Conservation (phyloP, 2,888 invertebrate genomes). For the Xanthorhoe designata region DNA sequence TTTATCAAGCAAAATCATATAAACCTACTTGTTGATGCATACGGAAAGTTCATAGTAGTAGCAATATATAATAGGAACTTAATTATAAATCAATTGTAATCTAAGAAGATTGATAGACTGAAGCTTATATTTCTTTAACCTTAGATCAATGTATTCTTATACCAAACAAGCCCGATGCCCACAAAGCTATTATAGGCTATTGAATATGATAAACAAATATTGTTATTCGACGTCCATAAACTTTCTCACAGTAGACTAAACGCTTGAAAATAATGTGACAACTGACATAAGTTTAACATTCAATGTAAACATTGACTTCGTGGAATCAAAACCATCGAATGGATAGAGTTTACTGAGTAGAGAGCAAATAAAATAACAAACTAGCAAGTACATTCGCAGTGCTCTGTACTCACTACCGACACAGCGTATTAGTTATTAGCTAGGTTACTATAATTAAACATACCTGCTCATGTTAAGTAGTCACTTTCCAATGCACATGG, state of each 20-base stretch:
- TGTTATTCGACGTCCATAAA: conserved; percentile 57
- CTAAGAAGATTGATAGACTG: conserved; percentile 12
- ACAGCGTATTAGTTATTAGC: conserved; percentile 13
- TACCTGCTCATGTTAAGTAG: neutral
- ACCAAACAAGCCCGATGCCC: conserved; percentile 26
- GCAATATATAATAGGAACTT: neutral
- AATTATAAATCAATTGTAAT: conserved; percentile 2
- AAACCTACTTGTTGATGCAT: neutral
- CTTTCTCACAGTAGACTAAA: conserved; percentile 67
- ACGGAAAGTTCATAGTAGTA: neutral
- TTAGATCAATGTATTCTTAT: conserved; percentile 17
- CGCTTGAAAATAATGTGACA: conserved; percentile 72
- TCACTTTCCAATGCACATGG: too few relatives aligned
- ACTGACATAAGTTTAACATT: conserved; percentile 76
- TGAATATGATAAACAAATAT: conserved; percentile 61
- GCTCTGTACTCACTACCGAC: conserved; percentile 48
- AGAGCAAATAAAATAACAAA: conserved; percentile 81
- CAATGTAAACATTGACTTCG: conserved; percentile 78
- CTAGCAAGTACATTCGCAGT: conserved; percentile 63
- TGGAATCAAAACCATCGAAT: conserved; percentile 80
- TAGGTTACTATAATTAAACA: conserved; percentile 9
- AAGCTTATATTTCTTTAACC: conserved; percentile 10
- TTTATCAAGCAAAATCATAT: too few relatives aligned
- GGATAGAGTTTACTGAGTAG: conserved; percentile 79
- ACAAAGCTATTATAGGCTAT: conserved; percentile 34